These are phyloP conservation scores for Coecobrya sp. DNA, from an alignment of 2,888 invertebrate genomes.

Conservation along the genomic window DNA sequence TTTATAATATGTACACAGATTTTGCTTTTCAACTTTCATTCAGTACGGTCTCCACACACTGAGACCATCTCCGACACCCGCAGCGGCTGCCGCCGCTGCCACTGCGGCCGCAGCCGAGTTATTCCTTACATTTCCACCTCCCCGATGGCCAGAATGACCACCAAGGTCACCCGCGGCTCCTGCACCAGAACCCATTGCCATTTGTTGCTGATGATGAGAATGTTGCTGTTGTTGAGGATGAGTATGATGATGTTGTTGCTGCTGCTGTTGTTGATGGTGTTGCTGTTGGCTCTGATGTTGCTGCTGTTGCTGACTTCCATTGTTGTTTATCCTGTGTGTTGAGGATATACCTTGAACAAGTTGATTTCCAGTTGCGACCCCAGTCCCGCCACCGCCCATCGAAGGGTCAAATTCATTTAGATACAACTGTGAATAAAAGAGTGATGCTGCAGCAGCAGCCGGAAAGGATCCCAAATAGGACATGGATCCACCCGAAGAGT, in stretches of 20 bases:
- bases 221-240: constrained; percentile 70
- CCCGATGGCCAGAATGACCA: constrained; percentile 70
- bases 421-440: constrained; percentile 86
- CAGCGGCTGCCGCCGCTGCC: constrained; percentile 63
- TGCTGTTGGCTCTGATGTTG: constrained; percentile 87
- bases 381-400: constrained; percentile 60
- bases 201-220: constrained; percentile 75
- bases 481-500: constrained; percentile 83
- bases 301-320: constrained; percentile 87
- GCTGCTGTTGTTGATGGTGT: constrained; percentile 86
- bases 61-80: constrained; percentile 79
- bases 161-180: constrained; percentile 67
- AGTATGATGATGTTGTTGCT: constrained; percentile 80
- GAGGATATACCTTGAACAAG: constrained; percentile 43
- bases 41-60: constrained; percentile 86
- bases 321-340: constrained; percentile 85
- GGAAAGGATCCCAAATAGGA: constrained; percentile 85
- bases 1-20: background rate
- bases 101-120: constrained; percentile 62
- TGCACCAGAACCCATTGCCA: constrained; percentile 58
- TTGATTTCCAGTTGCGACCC: constrained; percentile 46
- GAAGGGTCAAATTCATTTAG: constrained; percentile 85
- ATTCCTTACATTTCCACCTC: constrained; percentile 61
- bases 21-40: background rate
- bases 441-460: constrained; percentile 86